Evolutionary conservation across 2,797 vertebrate species (phyloP).

Genomic region (Anguilla marmorata): DNA sequence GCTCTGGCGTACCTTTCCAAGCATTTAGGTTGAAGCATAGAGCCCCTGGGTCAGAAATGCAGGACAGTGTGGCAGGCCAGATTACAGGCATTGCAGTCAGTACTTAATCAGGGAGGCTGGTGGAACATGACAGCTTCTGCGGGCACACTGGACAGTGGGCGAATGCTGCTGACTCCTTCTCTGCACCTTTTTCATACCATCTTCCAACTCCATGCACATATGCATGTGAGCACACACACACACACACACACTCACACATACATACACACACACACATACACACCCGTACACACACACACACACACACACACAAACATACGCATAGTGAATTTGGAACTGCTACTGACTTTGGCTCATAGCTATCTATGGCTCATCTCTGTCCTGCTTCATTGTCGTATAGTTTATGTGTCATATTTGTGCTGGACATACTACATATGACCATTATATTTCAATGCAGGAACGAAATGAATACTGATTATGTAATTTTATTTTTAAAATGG

Average conservation of each 20-base stretch:
- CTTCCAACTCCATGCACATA: not conserved
- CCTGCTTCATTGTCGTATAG: not conserved
- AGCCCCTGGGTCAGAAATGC: not conserved
- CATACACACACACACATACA: not conserved
- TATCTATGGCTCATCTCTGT: too few relatives aligned
- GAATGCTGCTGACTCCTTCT: not conserved
- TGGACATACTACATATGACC: not conserved
- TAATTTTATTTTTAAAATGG: not conserved
- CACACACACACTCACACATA: conserved; percentile 3
- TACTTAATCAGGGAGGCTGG: not conserved
- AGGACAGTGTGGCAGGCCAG: not conserved
- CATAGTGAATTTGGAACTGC: not conserved
- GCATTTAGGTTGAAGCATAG: not conserved
- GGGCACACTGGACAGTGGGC: not conserved
- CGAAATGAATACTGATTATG: not conserved
- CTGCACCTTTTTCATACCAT: not conserved
- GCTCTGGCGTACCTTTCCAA: not conserved
- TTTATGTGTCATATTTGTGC: too few relatives aligned
- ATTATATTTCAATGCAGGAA: not conserved
- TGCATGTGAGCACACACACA: conserved; percentile 28
- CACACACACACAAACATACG: not conserved
- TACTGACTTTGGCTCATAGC: too few relatives aligned
- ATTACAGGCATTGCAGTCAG: not conserved
- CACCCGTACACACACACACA: conserved; percentile 33
- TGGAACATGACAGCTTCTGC: not conserved